Conservation (phyloP, 2,888 invertebrate species). For the Papilio gigon region DNA sequence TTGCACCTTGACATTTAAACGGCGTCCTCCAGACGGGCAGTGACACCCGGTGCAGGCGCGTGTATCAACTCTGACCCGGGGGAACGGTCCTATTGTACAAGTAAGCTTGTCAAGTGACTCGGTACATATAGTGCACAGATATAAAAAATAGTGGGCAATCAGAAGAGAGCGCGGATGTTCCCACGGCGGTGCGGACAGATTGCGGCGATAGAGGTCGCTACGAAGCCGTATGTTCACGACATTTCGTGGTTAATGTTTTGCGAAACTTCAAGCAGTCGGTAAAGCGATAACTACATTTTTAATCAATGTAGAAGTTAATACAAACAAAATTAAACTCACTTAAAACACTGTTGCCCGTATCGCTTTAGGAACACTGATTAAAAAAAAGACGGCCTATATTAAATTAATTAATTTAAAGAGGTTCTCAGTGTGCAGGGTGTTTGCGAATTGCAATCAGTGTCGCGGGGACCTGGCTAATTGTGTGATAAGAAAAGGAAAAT, state of each 20-base stretch:
- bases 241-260: conserved; percentile 2
- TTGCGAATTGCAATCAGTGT: not conserved
- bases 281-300: not conserved
- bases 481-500: conserved; percentile 5
- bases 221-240: conserved; percentile 27
- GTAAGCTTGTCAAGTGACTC: not conserved
- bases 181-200: conserved; percentile 6
- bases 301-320: too few relatives aligned
- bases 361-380: not conserved
- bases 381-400: not conserved
- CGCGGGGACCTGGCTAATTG: not conserved
- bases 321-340: too few relatives aligned
- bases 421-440: not conserved
- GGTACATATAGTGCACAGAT: not conserved
- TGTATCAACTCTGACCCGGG: conserved; percentile 10
- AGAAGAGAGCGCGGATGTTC: conserved; percentile 32
- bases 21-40: conserved; percentile 22
- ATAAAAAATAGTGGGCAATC: not conserved
- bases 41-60: conserved; percentile 13
- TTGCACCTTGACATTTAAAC: conserved; percentile 43
- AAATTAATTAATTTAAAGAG: not conserved
- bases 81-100: not conserved
- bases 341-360: too few relatives aligned
- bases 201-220: not conserved
- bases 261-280: not conserved